Base-by-base conservation (phyloP, 2,797 vertebrate genomes). In the Fistularia tabacaria region DNA sequence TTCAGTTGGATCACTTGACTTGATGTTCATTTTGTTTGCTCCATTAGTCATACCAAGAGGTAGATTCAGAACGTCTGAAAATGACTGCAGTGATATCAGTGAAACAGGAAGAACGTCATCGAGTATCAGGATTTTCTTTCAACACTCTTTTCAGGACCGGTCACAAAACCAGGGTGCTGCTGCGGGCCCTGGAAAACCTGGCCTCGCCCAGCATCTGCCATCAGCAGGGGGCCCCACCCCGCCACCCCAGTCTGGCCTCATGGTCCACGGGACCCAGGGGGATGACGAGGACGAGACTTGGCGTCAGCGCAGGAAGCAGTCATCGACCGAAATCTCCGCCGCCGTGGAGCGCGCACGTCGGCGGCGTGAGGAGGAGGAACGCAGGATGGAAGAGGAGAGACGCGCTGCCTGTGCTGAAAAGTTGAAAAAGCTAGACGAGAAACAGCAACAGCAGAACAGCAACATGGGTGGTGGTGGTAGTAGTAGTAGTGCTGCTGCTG, bases 281-380 rank as follows among this genome's bases (percentile, higher is more conserved):
- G 94, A 96, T 46, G 94, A 96, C 6, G 95, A 97, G 68, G 95
- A 97, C 8, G 95, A 97, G 69, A 94, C 94, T 0, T 97, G 94
- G 95, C 92, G 95, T 10, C 95, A 96, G 76, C 90, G 95, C 11
- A 88, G 94, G 9, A 95, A 96, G 61, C 94, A 97, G 61, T 96
- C 95, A 0, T 95, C 93, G 1, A 85, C 93, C 0, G 94, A 97
- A 76, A 95, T 97, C 47, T 96, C 95, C 3, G 91, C 92, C 0
- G 95, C 94, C 0, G 95, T 96, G 56, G 95, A 96, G 76, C 89
- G 95, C 8, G 95, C 95, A 0, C 90, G 95, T 3, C 90, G 94
- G 0, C 90, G 95, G 0, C 91, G 95, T 0, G 95, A 96, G 12
- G 95, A 96, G 43, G 95, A 97, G 53, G 95, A 97, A 15, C 91